Conservation (phyloP, 1,140 invertebrate genomes). For the Cydia pomonella region DNA sequence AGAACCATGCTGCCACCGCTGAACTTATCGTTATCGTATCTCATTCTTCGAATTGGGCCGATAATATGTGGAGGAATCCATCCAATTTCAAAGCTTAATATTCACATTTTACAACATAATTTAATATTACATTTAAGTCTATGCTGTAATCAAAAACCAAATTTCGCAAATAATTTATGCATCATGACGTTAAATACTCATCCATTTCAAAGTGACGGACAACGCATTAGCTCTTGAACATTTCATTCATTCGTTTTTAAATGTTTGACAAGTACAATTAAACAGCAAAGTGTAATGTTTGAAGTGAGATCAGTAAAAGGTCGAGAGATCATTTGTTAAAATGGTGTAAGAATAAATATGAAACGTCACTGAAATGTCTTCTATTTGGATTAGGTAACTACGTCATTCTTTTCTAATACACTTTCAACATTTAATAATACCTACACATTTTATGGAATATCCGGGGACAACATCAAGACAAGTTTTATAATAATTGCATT, state of each 20-base stretch:
- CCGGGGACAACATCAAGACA: too few species aligned
- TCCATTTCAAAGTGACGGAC: slow-evolving; percentile 53
- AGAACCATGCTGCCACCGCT: too few species aligned
- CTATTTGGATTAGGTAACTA: slow-evolving; percentile 35
- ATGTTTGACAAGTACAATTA: slow-evolving; percentile 33
- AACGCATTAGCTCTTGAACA: slow-evolving; percentile 46
- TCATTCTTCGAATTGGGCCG: too few species aligned
- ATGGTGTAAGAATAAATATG: slow-evolving; percentile 22
- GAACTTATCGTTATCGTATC: too few species aligned
- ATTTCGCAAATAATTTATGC: slow-evolving; percentile 45
- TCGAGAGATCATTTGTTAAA: slow-evolving; percentile 5
- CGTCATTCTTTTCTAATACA: too few species aligned
- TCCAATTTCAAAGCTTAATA: neutral
- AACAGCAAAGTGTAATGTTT: slow-evolving; percentile 31
- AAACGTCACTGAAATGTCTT: neutral
- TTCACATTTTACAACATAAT: neutral
- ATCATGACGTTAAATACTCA: slow-evolving; percentile 30
- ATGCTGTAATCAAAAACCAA: slow-evolving; percentile 31
- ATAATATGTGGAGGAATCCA: neutral
- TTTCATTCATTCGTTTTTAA: slow-evolving; percentile 43
- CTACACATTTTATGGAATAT: too few species aligned
- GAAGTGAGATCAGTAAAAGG: neutral
- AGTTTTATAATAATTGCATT: too few species aligned
- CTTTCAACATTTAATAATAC: too few species aligned
- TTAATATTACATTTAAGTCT: slow-evolving; percentile 11